phyloP scores from a whole-genome alignment of 2,888 invertebrate species.

The Caenorhabditis drosophilae region DNA sequence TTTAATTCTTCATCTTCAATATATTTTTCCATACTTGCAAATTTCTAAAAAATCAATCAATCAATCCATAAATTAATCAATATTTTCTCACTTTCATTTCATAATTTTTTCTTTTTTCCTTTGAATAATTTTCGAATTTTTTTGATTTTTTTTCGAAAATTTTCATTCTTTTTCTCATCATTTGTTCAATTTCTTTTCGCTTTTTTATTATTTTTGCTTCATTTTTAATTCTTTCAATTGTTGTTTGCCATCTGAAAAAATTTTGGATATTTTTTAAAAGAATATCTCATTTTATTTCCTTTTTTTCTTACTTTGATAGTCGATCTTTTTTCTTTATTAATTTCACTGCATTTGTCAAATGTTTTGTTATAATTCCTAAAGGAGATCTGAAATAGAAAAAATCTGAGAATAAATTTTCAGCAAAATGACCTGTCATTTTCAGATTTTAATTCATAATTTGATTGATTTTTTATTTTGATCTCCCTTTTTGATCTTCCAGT shows the following conservation, averaged over 20 bases:
- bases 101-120: background rate
- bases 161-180: constrained; percentile 8
- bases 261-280: background rate
- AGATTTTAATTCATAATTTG: constrained; percentile 7
- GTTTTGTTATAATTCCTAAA: constrained; percentile 17
- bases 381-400: constrained; percentile 10
- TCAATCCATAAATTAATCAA: background rate
- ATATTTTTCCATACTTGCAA: constrained; percentile 21
- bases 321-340: constrained; percentile 22
- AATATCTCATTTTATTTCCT: constrained; percentile 4
- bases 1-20: constrained; percentile 23
- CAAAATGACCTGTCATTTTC: constrained; percentile 12
- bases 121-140: background rate
- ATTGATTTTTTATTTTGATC: constrained; percentile 1
- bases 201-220: constrained; percentile 21
- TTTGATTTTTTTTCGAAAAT: too few species aligned
- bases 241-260: constrained; percentile 23
- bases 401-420: background rate
- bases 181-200: constrained; percentile 15
- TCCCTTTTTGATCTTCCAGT: constrained; percentile 13
- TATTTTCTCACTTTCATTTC: background rate
- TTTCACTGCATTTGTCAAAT: constrained; percentile 18
- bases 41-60: constrained; percentile 5
- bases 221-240: constrained; percentile 13
- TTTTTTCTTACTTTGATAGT: constrained; percentile 10